These are phyloP conservation scores for Scolopax rusticola DNA, from an alignment of 2,797 vertebrate species.

Conservation along the genomic window DNA sequence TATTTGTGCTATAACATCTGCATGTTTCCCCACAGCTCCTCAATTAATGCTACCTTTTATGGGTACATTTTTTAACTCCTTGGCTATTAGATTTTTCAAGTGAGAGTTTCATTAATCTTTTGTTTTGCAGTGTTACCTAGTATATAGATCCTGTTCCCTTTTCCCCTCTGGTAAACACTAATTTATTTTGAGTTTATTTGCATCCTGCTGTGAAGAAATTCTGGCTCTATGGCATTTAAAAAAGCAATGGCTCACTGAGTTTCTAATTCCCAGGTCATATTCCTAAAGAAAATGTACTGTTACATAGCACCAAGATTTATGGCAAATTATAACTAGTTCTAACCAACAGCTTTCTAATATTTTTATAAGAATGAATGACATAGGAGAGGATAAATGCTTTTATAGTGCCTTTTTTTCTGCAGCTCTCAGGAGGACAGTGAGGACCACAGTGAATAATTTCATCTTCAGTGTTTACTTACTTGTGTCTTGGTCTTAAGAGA, in stretches of 20 bases:
- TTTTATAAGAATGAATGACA: neutral
- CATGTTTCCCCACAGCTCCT: neutral
- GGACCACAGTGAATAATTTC: neutral
- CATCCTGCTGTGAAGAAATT: slow-evolving; percentile 16
- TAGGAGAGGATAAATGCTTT: neutral
- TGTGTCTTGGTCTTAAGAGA: neutral
- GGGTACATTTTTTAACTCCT: neutral
- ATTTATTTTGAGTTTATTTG: slow-evolving; percentile 52
- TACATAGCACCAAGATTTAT: neutral
- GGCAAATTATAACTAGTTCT: neutral
- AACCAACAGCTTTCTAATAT: neutral
- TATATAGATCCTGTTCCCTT: slow-evolving; percentile 19
- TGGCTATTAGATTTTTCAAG: neutral
- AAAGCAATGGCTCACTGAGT: slow-evolving; percentile 32
- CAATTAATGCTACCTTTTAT: neutral
- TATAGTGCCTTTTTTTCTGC: neutral
- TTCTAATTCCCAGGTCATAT: slow-evolving; percentile 52
- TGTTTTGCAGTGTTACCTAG: neutral
- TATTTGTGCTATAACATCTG: neutral
- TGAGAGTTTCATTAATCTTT: slow-evolving; percentile 36
- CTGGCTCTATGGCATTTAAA: neutral
- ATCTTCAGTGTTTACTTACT: neutral
- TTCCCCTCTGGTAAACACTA: slow-evolving; percentile 45
- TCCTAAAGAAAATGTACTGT: slow-evolving; percentile 1
- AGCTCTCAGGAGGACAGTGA: neutral